Conservation (phyloP, 2,888 invertebrate species). For the Standfussiana lucernea region DNA sequence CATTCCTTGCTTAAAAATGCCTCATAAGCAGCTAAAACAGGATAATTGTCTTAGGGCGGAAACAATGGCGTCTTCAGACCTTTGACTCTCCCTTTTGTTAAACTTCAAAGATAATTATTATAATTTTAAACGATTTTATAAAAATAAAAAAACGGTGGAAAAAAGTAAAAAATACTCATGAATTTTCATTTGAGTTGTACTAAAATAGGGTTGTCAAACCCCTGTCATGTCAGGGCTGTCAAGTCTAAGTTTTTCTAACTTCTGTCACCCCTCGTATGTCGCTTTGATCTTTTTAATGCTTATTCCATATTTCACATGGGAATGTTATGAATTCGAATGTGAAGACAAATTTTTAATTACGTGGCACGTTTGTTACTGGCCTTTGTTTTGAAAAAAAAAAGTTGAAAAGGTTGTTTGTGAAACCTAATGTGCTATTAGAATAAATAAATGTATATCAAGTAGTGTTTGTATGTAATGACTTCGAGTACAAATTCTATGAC, state of each 20-base stretch:
- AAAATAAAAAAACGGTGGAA: conserved; percentile 38
- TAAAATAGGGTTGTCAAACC: conserved; percentile 79
- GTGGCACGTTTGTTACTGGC: conserved; percentile 29
- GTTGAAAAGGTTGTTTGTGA: not conserved
- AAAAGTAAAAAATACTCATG: conserved; percentile 49
- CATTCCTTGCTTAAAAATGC: conserved; percentile 40
- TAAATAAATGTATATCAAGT: not conserved
- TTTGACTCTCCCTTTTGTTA: conserved; percentile 62
- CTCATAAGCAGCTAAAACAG: conserved; percentile 59
- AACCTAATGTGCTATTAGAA: not conserved
- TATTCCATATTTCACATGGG: conserved; percentile 72
- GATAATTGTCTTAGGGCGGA: conserved; percentile 63
- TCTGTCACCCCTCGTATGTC: conserved; percentile 71
- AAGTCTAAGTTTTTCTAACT: conserved; percentile 70
- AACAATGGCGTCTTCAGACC: conserved; percentile 66
- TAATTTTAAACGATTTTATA: conserved; percentile 63
- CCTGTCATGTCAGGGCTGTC: conserved; percentile 70
- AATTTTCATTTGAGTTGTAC: conserved; percentile 66
- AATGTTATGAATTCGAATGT: conserved; percentile 66
- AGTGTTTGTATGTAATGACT: not conserved
- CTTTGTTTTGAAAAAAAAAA: conserved; percentile 14
- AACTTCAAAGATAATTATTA: conserved; percentile 68
- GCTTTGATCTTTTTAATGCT: conserved; percentile 74
- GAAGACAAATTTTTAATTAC: conserved; percentile 63
- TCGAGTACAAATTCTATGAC: not conserved